phyloP scores from a whole-genome alignment of 1,140 invertebrate genomes.

The Diploscapter pachys region DNA sequence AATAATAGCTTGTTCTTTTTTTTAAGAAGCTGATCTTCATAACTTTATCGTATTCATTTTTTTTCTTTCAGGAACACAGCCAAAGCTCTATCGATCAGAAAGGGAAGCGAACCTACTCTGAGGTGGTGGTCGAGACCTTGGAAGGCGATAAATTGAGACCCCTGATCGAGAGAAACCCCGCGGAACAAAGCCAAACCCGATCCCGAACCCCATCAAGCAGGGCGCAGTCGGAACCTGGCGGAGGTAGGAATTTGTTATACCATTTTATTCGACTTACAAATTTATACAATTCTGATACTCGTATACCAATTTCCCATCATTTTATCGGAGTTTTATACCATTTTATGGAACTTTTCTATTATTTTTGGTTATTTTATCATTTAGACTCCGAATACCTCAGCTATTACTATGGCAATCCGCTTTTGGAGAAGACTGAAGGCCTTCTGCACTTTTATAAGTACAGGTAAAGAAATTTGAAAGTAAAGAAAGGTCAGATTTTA shows the following conservation, averaged over 20 bases:
- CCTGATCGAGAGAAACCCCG: background rate
- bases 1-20: no score
- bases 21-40: background rate
- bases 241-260: background rate
- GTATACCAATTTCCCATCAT: no score
- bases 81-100: constrained; percentile 10
- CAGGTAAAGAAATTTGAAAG: constrained; percentile 63
- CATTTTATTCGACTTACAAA: no score
- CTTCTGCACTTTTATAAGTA: constrained; percentile 93
- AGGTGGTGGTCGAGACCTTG: constrained; percentile 46
- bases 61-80: constrained; percentile 2
- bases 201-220: constrained; percentile 16
- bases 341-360: background rate
- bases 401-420: constrained; percentile 92
- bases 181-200: constrained; percentile 4
- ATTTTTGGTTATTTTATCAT: background rate
- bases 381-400: constrained; percentile 41
- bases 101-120: constrained; percentile 43
- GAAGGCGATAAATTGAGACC: constrained; percentile 13
- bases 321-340: background rate
- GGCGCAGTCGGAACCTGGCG: constrained; percentile 14
- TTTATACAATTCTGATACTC: no score
- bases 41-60: background rate
- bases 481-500: no score
- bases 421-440: constrained; percentile 91